These are phyloP conservation scores for Bimastos eiseni DNA, from an alignment of 2,888 invertebrate species.

Conservation along the genomic window DNA sequence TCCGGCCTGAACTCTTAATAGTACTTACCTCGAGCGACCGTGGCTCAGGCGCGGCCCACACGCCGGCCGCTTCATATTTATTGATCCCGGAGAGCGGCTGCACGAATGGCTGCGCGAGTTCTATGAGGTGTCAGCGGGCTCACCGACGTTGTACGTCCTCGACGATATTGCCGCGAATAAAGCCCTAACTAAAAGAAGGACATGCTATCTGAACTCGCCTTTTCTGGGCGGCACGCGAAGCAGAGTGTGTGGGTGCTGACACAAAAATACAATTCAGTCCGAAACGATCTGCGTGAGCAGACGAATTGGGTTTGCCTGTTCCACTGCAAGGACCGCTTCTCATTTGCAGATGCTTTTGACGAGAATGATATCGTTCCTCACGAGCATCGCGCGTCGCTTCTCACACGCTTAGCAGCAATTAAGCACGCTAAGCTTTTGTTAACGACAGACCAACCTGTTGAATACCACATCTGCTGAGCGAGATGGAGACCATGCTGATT, in stretches of 20 bases:
- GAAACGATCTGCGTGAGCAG: conserved; percentile 2
- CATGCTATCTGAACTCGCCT: conserved; percentile 32
- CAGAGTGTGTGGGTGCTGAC: background rate
- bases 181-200: conserved; percentile 39
- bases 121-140: conserved; percentile 37
- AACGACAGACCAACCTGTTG: conserved; percentile 24
- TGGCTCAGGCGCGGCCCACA: no score
- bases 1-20: conserved; percentile 31
- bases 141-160: conserved; percentile 43
- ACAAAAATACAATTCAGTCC: background rate
- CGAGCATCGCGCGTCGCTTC: conserved; percentile 31
- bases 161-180: conserved; percentile 42
- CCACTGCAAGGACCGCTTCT: conserved; percentile 39
- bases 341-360: conserved; percentile 42
- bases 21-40: conserved; percentile 17
- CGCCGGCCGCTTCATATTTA: conserved; percentile 10
- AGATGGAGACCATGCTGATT: background rate
- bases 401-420: conserved; percentile 7
- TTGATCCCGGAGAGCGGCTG: conserved; percentile 33
- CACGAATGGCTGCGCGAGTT: conserved; percentile 38
- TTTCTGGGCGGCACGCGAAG: conserved; percentile 25
- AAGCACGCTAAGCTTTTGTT: conserved; percentile 29
- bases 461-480: background rate
- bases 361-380: conserved; percentile 43
- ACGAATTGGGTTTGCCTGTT: conserved; percentile 39